phyloP scores from a whole-genome alignment of 2,113 vertebrate species.

The Erythrolamprus reginae region DNA sequence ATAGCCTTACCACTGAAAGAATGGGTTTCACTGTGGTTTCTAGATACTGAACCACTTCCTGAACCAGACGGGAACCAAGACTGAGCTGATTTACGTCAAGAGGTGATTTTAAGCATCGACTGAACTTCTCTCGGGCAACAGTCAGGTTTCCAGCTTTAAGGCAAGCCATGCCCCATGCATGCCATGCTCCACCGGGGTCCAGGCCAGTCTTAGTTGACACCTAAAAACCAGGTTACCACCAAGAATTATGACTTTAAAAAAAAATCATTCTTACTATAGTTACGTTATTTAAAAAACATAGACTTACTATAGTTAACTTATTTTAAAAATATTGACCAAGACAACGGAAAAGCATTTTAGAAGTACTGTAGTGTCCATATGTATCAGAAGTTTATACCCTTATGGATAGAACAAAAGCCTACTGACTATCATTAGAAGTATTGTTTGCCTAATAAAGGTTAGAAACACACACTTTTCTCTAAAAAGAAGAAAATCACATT shows the following conservation, averaged over 20 bases:
- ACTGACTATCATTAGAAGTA: neutral
- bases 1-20: conserved; percentile 69
- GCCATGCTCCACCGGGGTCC: conserved; percentile 90
- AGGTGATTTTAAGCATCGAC: conserved; percentile 85
- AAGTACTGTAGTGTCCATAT: neutral
- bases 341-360: neutral
- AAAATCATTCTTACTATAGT: neutral
- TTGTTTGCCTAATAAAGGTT: neutral
- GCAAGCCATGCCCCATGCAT: conserved; percentile 93
- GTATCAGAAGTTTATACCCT: neutral
- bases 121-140: conserved; percentile 87
- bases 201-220: conserved; percentile 95
- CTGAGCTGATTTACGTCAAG: conserved; percentile 88
- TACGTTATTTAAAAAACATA: neutral
- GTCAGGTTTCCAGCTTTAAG: conserved; percentile 86
- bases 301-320: neutral
- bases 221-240: conserved; percentile 60
- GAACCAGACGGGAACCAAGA: conserved; percentile 78
- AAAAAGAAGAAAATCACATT: neutral
- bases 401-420: neutral
- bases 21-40: conserved; percentile 78
- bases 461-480: neutral
- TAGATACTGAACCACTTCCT: conserved; percentile 88
- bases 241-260: conserved; percentile 4
- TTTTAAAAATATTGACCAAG: neutral